A percentile compares a stretch with the other conserved stretches of the same genome.
phyloP scores from a whole-genome alignment of 2,797 vertebrate species.

The Fundulus diaphanus region DNA sequence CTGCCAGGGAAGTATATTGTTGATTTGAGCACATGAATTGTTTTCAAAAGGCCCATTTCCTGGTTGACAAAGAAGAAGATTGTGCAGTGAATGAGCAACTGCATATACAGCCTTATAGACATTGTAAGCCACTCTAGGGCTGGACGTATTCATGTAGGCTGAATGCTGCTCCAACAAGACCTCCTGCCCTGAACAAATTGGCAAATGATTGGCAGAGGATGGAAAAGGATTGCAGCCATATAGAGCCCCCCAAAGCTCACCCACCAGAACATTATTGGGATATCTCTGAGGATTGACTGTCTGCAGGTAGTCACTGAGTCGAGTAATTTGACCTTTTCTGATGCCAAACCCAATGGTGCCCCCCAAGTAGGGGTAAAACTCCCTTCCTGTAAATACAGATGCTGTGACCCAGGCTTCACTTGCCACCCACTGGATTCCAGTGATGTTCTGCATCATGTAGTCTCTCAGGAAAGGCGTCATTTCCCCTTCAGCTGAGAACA shows the following conservation, averaged over 20 bases:
- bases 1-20: conserved; percentile 80
- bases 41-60: conserved; percentile 75
- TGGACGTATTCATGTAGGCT: conserved; percentile 80
- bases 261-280: conserved; percentile 63
- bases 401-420: conserved; percentile 83
- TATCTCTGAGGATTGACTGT: conserved; percentile 71
- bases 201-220: conserved; percentile 27
- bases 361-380: conserved; percentile 77
- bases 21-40: conserved; percentile 70
- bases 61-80: conserved; percentile 73
- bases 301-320: conserved; percentile 71
- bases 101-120: conserved; percentile 81
- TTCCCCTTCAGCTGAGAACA: conserved; percentile 81
- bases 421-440: conserved; percentile 82
- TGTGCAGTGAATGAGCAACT: conserved; percentile 80
- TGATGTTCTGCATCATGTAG: conserved; percentile 80
- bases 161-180: conserved; percentile 65
- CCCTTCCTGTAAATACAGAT: conserved; percentile 74
- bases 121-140: conserved; percentile 80
- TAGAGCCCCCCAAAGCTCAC: conserved; percentile 76
- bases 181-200: conserved; percentile 74
- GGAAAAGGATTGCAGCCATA: conserved; percentile 70
- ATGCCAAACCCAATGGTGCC: conserved; percentile 82
- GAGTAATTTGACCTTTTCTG: conserved; percentile 69
- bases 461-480: conserved; percentile 79